Conservation (phyloP, 2,888 invertebrate genomes). For the Drosophila nr. perissopoda region DNA sequence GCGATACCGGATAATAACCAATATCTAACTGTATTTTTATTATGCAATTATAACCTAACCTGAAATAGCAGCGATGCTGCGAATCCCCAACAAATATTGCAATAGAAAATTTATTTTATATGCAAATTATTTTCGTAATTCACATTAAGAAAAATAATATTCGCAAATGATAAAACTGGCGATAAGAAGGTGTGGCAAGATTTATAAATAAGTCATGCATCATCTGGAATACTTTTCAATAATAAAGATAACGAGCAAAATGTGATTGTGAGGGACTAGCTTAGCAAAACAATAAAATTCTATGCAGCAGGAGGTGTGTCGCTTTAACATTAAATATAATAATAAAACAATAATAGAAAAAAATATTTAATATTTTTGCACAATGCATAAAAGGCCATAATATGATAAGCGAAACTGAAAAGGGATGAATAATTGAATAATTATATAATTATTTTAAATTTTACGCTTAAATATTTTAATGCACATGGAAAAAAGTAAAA, state of each 20-base stretch:
- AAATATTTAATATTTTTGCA: not conserved
- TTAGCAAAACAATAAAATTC: not conserved
- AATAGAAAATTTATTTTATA: not conserved
- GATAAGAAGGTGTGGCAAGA: not conserved
- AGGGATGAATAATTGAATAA: not conserved
- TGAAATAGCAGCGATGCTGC: not conserved
- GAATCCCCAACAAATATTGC: not conserved
- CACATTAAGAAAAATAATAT: not conserved
- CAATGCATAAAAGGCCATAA: not conserved
- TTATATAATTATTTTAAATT: accelerated
- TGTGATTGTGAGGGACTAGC: not conserved
- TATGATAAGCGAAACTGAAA: not conserved
- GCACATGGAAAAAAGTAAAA: not conserved
- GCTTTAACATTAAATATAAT: not conserved
- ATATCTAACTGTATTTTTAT: not conserved
- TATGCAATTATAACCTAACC: not conserved
- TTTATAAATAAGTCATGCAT: not conserved
- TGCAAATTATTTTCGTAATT: not conserved
- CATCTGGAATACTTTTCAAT: not conserved
- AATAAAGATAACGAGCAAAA: not conserved
- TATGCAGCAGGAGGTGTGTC: not conserved
- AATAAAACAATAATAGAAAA: not conserved
- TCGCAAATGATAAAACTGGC: not conserved
- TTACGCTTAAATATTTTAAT: not conserved
- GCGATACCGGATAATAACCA: conserved; percentile 2